A percentile compares a stretch with the other conserved stretches of the same genome.
These are phyloP conservation scores for Drosophila ohnishii DNA, from an alignment of 1,140 invertebrate species.

Conservation along the genomic window DNA sequence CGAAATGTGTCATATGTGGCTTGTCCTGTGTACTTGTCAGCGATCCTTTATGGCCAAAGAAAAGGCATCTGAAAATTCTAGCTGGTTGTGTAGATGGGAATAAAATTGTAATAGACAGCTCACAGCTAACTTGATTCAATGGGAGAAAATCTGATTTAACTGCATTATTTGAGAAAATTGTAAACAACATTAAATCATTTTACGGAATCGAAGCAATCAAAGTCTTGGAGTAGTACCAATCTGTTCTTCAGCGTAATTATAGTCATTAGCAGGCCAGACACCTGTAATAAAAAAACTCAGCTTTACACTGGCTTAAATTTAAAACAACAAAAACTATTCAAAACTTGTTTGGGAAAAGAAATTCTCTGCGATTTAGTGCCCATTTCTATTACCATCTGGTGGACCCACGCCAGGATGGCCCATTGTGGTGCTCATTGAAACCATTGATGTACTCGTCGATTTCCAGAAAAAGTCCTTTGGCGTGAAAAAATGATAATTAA, in stretches of 20 bases:
- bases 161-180: not conserved
- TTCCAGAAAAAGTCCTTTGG: conserved; percentile 12
- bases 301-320: too few species aligned
- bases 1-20: conserved; percentile 2
- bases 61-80: not conserved
- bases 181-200: not conserved
- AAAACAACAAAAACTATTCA: too few species aligned
- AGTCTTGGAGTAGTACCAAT: too few species aligned
- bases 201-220: not conserved
- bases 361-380: not conserved
- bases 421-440: fast-evolving
- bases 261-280: too few species aligned
- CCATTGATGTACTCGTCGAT: not conserved
- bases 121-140: conserved; percentile 23
- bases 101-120: conserved; percentile 1
- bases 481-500: conserved; percentile 10
- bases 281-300: too few species aligned
- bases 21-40: not conserved
- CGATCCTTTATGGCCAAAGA: not conserved
- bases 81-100: too few species aligned
- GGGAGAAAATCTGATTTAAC: not conserved
- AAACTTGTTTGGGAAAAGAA: not conserved
- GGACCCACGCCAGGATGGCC: fast-evolving
- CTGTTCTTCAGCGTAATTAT: too few species aligned
- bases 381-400: not conserved